Evolutionary conservation across 2,797 vertebrate species (phyloP).

Genomic region (Argentina silus): DNA sequence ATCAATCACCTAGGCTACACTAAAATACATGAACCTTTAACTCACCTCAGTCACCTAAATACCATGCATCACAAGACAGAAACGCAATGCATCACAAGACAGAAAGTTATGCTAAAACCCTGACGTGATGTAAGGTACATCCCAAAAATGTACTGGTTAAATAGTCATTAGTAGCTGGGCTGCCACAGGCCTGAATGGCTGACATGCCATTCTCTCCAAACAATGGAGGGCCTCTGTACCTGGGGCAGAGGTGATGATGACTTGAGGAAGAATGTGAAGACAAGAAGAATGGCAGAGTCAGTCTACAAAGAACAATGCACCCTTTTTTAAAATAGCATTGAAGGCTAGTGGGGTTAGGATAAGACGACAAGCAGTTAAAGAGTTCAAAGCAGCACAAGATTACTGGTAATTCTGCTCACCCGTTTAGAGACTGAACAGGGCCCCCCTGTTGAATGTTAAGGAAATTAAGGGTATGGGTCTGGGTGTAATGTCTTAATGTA

Average conservation of each 20-base stretch:
- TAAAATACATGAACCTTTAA: neutral
- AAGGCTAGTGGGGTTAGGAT: slow-evolving; percentile 2
- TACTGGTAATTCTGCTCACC: neutral
- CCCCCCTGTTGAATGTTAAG: neutral
- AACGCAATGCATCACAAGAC: neutral
- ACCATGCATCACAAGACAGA: neutral
- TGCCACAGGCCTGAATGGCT: no score
- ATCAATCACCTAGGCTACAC: neutral
- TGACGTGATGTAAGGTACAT: neutral
- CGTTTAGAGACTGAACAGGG: neutral
- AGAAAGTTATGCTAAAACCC: no score
- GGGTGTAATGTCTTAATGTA: slow-evolving; percentile 1
- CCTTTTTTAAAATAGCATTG: slow-evolving; percentile 35
- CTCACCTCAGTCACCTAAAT: neutral
- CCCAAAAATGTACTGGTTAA: slow-evolving; percentile 18
- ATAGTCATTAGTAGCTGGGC: no score
- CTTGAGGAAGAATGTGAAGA: slow-evolving; percentile 37
- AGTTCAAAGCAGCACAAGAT: slow-evolving; percentile 4
- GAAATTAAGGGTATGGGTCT: neutral
- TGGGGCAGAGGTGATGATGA: slow-evolving; percentile 37
- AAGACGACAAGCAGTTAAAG: slow-evolving; percentile 11
- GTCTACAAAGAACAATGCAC: slow-evolving; percentile 33
- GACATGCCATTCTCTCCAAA: slow-evolving; percentile 41
- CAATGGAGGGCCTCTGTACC: slow-evolving; percentile 49
- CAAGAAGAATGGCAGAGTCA: slow-evolving; percentile 13